phyloP scores from a whole-genome alignment of 2,113 vertebrate species.

The Ondatra zibethicus region DNA sequence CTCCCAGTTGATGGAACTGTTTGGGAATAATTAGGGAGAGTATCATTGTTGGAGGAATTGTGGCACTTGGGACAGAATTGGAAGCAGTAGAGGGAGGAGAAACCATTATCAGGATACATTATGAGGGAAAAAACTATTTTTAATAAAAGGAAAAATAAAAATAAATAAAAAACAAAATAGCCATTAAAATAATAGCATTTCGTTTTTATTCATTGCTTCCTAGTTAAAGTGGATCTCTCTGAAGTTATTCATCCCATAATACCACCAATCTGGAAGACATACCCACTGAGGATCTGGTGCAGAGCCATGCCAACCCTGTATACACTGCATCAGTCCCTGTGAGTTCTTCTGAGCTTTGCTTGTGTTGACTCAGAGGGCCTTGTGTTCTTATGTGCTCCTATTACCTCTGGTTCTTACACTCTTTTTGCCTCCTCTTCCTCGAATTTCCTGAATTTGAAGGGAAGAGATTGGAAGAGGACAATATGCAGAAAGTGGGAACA shows the following conservation, averaged over 20 bases:
- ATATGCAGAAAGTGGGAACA: background rate
- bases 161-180: too few species aligned
- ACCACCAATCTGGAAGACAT: too few species aligned
- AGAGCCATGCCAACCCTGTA: background rate
- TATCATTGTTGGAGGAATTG: background rate
- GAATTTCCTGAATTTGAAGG: background rate
- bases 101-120: too few species aligned
- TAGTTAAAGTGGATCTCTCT: too few species aligned
- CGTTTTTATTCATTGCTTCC: too few species aligned
- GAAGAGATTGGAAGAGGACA: background rate
- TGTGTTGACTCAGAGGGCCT: background rate
- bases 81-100: too few species aligned
- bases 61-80: background rate
- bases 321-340: background rate
- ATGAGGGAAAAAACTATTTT: too few species aligned
- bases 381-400: background rate
- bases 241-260: background rate
- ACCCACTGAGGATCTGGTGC: too few species aligned
- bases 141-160: too few species aligned
- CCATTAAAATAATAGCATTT: too few species aligned
- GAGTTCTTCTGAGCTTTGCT: background rate
- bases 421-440: background rate
- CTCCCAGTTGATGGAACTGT: background rate
- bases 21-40: background rate
- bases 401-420: too few species aligned